Base-by-base conservation (phyloP, 2,113 vertebrate genomes). In the Odocoileus virginianus region DNA sequence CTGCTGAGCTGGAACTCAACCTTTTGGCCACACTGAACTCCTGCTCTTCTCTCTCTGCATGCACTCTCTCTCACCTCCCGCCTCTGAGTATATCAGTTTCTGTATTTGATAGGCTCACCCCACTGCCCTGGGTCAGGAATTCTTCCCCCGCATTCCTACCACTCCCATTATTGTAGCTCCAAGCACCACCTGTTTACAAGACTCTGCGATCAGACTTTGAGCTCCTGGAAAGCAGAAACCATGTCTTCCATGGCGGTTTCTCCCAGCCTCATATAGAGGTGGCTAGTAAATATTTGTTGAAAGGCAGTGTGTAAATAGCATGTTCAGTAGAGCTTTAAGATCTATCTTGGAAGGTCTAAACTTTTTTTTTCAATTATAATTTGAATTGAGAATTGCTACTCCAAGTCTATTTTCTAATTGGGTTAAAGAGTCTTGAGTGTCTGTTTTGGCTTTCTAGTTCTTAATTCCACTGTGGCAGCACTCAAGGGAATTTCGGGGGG, bases 321-420 rank as follows among this genome's bases (percentile, higher is more conserved):
- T 17, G 12, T 45, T 55, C 3, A 13, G 7, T n/a, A 40, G 57
- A 52, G 28, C 23, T 92, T 87, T 96, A 33, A 83, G 92, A 67
- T 67, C 57, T 67, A 0, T 43, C 23, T 7, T 61, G 50, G 64
- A n/a, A 60, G 50, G 55, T 45, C 43, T 36, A 55, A 15, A 21
- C 36, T 40, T 23, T 71, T 55, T 78, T 89, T 71, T 88, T 50
- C 60, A 67, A 78, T 81, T 94, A 60, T 85, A 64, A 79, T 23
- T 89, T 71, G 55, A 33, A 50, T 50, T 95, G 88, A 94, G 17
- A 45, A 60, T 92, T 96, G 92, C 40, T 33, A 55, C 54, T 40
- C 28, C 43, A 60, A 60, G 67, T 21, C 23, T 94, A 25, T 93
- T 87, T 94, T 74, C 97, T 89, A 19, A 40, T 23, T 47, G 52